Evolutionary conservation across 1,140 invertebrate genomes (phyloP), one percentile per base, ranked within the genome.

Genomic region (Drusus annulatus): DNA sequence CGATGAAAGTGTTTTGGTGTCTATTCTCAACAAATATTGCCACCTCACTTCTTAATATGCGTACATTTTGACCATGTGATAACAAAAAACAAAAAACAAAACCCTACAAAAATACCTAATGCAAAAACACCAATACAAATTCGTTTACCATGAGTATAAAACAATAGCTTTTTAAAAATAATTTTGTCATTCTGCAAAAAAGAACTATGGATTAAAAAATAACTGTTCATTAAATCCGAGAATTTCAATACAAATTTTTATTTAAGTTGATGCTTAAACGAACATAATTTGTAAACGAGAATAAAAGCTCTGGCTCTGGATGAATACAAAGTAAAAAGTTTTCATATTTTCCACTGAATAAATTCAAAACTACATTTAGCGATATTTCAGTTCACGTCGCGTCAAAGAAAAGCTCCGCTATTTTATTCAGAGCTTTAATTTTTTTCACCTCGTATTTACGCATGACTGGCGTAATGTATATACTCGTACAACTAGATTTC

Each of bases 351-450:
- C 62, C 28, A 16, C 8, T 36, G 10, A 65, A 25, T 16, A n/a
- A 31, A 16, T 36, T 28, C 25, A 31, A 16, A 16, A 8, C 62
- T 28, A n/a, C 62, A 65, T 15, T 60, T 28, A 31, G 31, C 28
- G 16, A 31, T 28, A 25, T 25, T 65, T 36, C 28, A 65, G 13
- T 65, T 65, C 62, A 65, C 31, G 31, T 65, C 25, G 13, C 62
- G 21, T 65, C 62, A 65, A 65, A 65, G 21, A 65, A 65, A 28
- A 28, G 7, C 23, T 60, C 17, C 19, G 58, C 58, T 23, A 60
- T 60, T 60, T 60, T 21, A 17, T 23, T 60, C 13, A 23, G 19
- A 15, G 19, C 15, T 16, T 31, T 65, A 10, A 16, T 63, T 15
- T 65, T 65, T 65, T 65, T 6, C 28, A 31, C 28, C 16, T 15